These are phyloP conservation scores for Netelia melanura DNA, from an alignment of 2,888 invertebrate species.

Conservation along the genomic window DNA sequence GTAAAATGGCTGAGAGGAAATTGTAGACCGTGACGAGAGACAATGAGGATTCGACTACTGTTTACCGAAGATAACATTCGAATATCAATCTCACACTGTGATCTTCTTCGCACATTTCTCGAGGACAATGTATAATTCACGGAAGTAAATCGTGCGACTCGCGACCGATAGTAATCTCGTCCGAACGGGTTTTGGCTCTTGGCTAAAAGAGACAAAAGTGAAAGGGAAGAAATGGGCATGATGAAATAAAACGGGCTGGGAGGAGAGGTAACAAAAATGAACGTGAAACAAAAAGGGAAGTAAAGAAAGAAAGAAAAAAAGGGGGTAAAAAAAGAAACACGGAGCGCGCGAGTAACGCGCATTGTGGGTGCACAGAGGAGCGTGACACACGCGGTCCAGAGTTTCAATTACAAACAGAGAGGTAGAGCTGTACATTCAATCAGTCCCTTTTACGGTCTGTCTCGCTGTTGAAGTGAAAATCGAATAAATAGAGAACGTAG, in stretches of 20 bases:
- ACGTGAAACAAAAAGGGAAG: background rate
- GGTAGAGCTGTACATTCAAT: conserved; percentile 48
- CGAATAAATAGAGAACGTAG: conserved; percentile 44
- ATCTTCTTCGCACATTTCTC: conserved; percentile 12
- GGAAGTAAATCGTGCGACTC: conserved; percentile 7
- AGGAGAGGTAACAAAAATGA: conserved; percentile 9
- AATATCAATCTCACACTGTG: background rate
- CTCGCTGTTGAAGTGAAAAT: conserved; percentile 44
- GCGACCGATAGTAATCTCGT: background rate
- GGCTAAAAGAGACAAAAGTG: conserved; percentile 15
- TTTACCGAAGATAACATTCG: background rate
- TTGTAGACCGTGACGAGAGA: no score
- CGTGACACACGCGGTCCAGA: conserved; percentile 23
- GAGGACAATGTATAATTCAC: background rate
- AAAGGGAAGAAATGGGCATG: conserved; percentile 5
- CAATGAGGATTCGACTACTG: no score
- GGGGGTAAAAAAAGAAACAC: background rate
- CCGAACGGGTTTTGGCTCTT: no score
- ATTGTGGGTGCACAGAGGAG: conserved; percentile 9
- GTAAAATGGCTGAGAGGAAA: no score
- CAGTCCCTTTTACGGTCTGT: conserved; percentile 44
- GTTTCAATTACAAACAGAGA: conserved; percentile 38
- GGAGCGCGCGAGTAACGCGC: conserved; percentile 2
- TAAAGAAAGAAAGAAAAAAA: conserved; percentile 10
- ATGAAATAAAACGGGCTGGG: background rate